Conservation (phyloP, 2,797 vertebrate genomes). For the Cirrhinus mrigala region DNA sequence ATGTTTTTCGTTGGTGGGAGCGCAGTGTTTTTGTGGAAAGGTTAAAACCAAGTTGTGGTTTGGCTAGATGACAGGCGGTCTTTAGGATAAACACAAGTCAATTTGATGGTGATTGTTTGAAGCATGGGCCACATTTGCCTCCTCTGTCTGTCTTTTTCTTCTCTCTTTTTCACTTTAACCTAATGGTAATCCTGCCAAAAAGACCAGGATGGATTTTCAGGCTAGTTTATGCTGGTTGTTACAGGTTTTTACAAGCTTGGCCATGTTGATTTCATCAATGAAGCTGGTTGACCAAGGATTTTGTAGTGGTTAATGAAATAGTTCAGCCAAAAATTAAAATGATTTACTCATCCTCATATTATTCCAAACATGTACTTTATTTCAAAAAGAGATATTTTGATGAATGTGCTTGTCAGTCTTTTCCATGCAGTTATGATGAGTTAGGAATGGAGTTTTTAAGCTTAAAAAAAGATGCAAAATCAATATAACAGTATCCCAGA, state of each 20-base stretch:
- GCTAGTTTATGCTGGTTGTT: not conserved
- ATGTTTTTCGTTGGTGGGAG: conserved; percentile 20
- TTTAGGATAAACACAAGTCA: conserved; percentile 43
- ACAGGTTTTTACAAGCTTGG: not conserved
- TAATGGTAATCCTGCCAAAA: conserved; percentile 1
- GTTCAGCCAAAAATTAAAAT: not conserved
- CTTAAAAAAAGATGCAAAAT: not conserved
- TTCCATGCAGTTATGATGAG: not conserved
- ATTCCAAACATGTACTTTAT: not conserved
- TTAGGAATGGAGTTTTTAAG: not conserved
- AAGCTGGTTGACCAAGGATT: not conserved
- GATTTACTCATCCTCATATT: not conserved
- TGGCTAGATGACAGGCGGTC: conserved; percentile 31
- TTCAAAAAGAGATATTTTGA: not conserved
- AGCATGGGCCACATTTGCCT: not conserved
- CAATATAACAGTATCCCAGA: not conserved
- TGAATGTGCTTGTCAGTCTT: not conserved
- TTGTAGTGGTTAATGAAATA: not conserved
- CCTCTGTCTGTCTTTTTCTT: not conserved
- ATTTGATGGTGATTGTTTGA: conserved; percentile 43
- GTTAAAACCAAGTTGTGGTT: conserved; percentile 45
- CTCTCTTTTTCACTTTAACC: not conserved
- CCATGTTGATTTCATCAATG: not conserved
- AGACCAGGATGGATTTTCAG: not conserved
- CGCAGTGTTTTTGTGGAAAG: conserved; percentile 34